Conservation (phyloP, 2,113 vertebrate genomes). For the Dicerorhinus sumatrensis region DNA sequence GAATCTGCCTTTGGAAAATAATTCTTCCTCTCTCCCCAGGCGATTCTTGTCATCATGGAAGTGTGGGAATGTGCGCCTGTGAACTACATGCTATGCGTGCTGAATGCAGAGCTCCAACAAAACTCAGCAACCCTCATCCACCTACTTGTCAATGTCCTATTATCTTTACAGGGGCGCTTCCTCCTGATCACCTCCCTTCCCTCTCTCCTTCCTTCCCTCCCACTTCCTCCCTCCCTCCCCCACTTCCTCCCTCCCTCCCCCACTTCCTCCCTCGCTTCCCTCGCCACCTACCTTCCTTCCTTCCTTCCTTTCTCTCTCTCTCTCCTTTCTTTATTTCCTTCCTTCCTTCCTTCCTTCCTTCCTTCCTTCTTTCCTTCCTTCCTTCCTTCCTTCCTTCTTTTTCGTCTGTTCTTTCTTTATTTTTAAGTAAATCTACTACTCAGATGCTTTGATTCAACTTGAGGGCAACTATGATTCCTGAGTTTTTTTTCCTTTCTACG, state of each 20-base stretch:
- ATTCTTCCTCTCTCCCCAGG: neutral
- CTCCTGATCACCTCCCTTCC: no score
- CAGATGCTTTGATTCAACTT: neutral
- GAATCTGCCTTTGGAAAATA: neutral
- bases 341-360: neutral
- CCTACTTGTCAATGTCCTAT: neutral
- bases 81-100: neutral
- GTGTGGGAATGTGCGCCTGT: neutral
- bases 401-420: neutral
- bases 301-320: accelerated
- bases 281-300: accelerated
- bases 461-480: neutral
- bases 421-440: neutral
- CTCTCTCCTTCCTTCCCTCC: no score
- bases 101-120: neutral
- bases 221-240: accelerated
- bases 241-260: no score
- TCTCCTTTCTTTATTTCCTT: no score
- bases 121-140: neutral
- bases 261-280: no score
- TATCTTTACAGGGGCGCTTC: neutral
- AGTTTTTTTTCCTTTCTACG: neutral
- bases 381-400: no score
- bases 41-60: neutral
- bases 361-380: no score